These are phyloP conservation scores for Dorcus hopei DNA, from an alignment of 2,888 invertebrate genomes.

Conservation along the genomic window DNA sequence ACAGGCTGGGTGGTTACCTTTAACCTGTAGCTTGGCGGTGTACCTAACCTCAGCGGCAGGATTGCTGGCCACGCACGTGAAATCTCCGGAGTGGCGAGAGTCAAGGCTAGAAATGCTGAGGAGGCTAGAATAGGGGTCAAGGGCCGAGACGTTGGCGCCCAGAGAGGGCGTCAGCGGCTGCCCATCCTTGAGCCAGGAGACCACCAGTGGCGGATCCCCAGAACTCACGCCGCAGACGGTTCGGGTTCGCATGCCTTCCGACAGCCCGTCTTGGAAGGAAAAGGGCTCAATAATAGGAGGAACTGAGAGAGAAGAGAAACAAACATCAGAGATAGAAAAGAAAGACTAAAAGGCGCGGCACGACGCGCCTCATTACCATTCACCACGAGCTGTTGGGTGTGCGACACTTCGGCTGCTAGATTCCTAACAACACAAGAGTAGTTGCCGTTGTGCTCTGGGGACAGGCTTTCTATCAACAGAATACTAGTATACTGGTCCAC, in stretches of 20 bases:
- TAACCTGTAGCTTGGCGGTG: conserved; percentile 76
- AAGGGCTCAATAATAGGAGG: conserved; percentile 84
- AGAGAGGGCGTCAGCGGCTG: conserved; percentile 63
- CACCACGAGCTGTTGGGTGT: conserved; percentile 71
- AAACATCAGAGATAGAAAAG: conserved; percentile 59
- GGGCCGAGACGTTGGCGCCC: conserved; percentile 67
- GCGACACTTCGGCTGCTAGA: conserved; percentile 69
- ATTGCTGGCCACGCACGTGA: conserved; percentile 76
- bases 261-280: conserved; percentile 78
- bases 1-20: conserved; percentile 64
- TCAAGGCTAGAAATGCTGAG: conserved; percentile 74
- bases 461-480: conserved; percentile 71
- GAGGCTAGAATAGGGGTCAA: conserved; percentile 75
- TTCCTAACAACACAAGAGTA: conserved; percentile 73
- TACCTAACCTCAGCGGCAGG: conserved; percentile 76
- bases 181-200: conserved; percentile 82
- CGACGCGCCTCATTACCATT: conserved; percentile 66
- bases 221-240: conserved; percentile 77
- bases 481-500: conserved; percentile 76
- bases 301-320: conserved; percentile 62
- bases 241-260: conserved; percentile 78
- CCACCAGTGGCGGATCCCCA: conserved; percentile 76
- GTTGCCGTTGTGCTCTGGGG: conserved; percentile 74
- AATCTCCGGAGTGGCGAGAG: conserved; percentile 72
- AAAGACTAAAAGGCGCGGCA: conserved; percentile 45